Evolutionary conservation across 37 sponge, comb jelly and placozoan genomes (phyloP).

Genomic region (Crambe crambe): DNA sequence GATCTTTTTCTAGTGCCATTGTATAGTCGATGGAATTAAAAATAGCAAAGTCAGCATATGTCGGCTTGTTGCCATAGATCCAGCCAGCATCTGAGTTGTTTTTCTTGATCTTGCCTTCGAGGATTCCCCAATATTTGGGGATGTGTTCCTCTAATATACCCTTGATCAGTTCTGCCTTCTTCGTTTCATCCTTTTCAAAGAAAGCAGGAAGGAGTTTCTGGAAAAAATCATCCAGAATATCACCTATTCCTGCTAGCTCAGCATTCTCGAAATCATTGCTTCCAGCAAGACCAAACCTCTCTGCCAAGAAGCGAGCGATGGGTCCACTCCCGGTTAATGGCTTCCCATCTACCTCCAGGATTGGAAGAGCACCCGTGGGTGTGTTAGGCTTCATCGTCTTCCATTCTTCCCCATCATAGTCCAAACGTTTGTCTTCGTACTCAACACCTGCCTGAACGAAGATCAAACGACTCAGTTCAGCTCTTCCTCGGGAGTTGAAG

Average conservation of each 20-base stretch:
- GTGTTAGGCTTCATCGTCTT: conserved; percentile 38
- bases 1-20: background rate
- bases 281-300: conserved; percentile 57
- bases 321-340: conserved; percentile 39
- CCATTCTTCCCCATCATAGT: conserved; percentile 37
- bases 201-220: background rate
- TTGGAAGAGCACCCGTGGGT: conserved; percentile 56
- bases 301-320: conserved; percentile 61
- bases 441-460: conserved; percentile 52
- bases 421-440: conserved; percentile 50
- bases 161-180: conserved; percentile 26
- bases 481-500: conserved; percentile 32
- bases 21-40: background rate
- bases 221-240: conserved; percentile 22
- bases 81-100: conserved; percentile 20
- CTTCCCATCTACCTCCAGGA: conserved; percentile 71
- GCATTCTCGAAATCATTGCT: conserved; percentile 43
- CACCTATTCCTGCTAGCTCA: conserved; percentile 25
- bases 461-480: conserved; percentile 39
- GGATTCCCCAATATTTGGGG: conserved; percentile 10
- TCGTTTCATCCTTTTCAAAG: conserved; percentile 55
- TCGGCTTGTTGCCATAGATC: conserved; percentile 34
- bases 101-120: conserved; percentile 9
- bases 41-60: conserved; percentile 39
- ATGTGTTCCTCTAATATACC: conserved; percentile 8